Percentiles rank a stretch among this genome's conserved stretches.
phyloP scores from a whole-genome alignment of 2,888 invertebrate species.

The Metellina segmentata region DNA sequence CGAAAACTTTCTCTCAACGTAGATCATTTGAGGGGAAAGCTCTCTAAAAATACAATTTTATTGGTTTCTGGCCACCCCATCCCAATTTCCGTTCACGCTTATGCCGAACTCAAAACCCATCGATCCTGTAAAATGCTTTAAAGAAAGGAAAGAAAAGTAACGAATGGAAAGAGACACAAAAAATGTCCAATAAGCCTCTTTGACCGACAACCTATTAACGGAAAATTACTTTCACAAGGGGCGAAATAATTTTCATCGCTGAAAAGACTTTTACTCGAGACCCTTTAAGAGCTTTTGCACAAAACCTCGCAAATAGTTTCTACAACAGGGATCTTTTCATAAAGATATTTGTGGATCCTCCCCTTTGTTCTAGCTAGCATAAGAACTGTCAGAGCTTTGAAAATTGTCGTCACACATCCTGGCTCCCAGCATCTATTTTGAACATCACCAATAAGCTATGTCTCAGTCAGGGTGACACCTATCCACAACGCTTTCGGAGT shows the following conservation, averaged over 20 bases:
- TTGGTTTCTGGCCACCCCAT: neutral
- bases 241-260: neutral
- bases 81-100: neutral
- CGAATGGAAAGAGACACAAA: neutral
- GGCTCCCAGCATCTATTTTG: slow-evolving; percentile 59
- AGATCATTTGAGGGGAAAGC: neutral
- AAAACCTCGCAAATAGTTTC: slow-evolving; percentile 5
- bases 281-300: neutral
- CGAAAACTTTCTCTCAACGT: neutral
- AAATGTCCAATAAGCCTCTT: neutral
- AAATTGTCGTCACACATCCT: slow-evolving; percentile 55
- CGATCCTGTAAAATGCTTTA: neutral
- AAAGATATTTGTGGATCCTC: slow-evolving; percentile 31
- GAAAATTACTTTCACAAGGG: neutral
- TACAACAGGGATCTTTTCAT: slow-evolving; percentile 13
- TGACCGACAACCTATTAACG: neutral
- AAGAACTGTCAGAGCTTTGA: slow-evolving; percentile 43
- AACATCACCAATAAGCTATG: slow-evolving; percentile 61
- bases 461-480: slow-evolving; percentile 54
- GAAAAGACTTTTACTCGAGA: neutral
- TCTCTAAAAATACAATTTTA: neutral
- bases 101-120: neutral
- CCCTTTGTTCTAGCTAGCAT: slow-evolving; percentile 35
- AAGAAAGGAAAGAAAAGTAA: neutral
- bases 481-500: neutral